These are phyloP conservation scores for Palythoa caribaeorum DNA, from an alignment of 92 coral and sea anemone genomes.

Conservation along the genomic window DNA sequence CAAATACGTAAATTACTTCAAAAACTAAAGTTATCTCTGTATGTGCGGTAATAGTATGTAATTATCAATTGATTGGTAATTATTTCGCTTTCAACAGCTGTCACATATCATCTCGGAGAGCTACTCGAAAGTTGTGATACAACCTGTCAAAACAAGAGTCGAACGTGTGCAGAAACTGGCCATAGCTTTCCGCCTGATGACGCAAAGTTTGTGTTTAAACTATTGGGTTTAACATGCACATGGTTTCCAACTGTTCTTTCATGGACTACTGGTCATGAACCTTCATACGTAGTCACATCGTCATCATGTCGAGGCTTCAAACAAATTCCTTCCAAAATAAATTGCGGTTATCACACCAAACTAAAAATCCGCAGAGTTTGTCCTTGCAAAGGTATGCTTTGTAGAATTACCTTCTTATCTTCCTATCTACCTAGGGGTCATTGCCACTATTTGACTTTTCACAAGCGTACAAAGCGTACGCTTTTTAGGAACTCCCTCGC, in stretches of 20 bases:
- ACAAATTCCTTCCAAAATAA: background rate
- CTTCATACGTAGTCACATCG: background rate
- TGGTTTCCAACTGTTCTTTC: too few relatives aligned
- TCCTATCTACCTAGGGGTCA: too few relatives aligned
- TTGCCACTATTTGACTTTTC: too few relatives aligned
- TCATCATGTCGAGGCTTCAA: constrained; percentile 6
- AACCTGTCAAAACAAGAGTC: constrained; percentile 9
- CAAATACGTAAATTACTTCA: too few relatives aligned
- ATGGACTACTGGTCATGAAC: background rate
- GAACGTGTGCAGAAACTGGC: constrained; percentile 12
- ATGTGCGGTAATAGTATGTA: too few relatives aligned
- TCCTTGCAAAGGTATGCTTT: constrained; percentile 24
- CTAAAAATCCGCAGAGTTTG: background rate
- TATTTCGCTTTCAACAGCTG: constrained; percentile 1
- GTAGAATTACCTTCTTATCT: too few relatives aligned
- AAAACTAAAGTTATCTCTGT: too few relatives aligned
- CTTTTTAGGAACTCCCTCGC: too few relatives aligned
- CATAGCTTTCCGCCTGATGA: constrained; percentile 30
- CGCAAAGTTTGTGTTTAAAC: constrained; percentile 17
- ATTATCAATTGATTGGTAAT: background rate
- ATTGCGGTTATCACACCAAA: background rate
- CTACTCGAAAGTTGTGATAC: background rate
- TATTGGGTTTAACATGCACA: background rate
- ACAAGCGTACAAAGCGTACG: too few relatives aligned
- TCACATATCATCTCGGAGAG: constrained; percentile 14